Base-by-base conservation (phyloP, 1,140 invertebrate species). In the Diuraphis noxia region DNA sequence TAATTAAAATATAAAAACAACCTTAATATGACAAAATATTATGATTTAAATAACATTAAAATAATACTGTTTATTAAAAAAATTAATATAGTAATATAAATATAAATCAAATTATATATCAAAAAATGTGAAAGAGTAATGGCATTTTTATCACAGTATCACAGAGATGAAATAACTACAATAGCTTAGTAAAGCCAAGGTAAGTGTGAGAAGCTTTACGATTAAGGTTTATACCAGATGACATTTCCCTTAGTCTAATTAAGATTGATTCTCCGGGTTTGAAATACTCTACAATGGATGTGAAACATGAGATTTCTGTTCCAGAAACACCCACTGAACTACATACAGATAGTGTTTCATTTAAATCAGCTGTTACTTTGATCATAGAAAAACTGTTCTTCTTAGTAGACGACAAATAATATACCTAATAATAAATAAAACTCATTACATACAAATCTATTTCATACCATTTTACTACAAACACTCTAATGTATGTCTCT, bases 221-320 rank as follows among this genome's bases (percentile, higher is more conserved):
- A 13, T 38, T 79, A 38, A 90, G 88, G 72, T 23, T 72, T 46
- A 90, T 79, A 21, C 21, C 46, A 46, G 41, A 43, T 46, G 88
- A 77, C 88, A 77, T 90, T 43, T 90, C 88, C 4, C 88, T 41
- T 5, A 90, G 63, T 79, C 88, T 90, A 79, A 90, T 79, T 79
- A 79, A 90, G 46, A 90, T 79, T 36, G 88, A 90, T 43, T 90
- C 88, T 34, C 88, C 88, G 19, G 72, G 25, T 25, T 79, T 79
- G 21, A 90, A 90, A 90, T 90, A 36, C 34, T 90, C 88, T 38
- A 90, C 63, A 79, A 90, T 46, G 2, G 88, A 90, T 79, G 88
- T 90, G 23, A 79, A 90, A 90, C 88, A 90, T 30, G 88, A 90
- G 1, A 79, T 90, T 90, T 90, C 88, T 77, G 88, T 46, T 52